Conservation (phyloP, 2,888 invertebrate genomes). For the Xanthorhoe designata region DNA sequence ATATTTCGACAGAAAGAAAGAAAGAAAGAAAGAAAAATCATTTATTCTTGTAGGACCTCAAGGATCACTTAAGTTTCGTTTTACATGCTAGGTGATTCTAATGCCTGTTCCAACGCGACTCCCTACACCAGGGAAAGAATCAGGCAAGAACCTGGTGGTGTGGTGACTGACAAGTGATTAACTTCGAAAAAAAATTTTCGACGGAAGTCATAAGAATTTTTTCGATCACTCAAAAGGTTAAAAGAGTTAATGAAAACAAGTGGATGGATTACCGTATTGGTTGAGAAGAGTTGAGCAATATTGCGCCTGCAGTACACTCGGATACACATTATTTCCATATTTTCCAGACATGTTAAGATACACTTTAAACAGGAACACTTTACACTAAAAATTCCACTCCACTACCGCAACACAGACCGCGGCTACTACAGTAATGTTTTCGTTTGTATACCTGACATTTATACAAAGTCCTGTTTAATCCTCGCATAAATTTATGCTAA, state of each 20-base stretch:
- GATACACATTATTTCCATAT: constrained; percentile 6
- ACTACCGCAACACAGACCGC: constrained; percentile 2
- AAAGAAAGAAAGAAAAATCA: no score
- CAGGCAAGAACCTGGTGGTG: no score
- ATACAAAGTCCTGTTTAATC: constrained; percentile 15
- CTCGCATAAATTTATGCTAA: constrained; percentile 4
- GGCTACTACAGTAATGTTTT: background rate
- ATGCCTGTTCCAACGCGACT: no score
- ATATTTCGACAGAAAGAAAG: no score
- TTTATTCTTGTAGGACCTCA: no score
- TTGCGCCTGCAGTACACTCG: constrained; percentile 16
- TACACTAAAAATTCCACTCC: background rate
- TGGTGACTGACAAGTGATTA: no score
- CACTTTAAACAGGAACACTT: constrained; percentile 2
- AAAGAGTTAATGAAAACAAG: background rate
- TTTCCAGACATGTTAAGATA: constrained; percentile 13
- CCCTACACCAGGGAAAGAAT: no score
- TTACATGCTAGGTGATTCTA: no score
- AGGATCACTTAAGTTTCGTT: no score
- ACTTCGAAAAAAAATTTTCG: no score
- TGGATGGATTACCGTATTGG: constrained; percentile 17
- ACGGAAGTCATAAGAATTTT: no score
- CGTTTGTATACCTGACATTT: constrained; percentile 9
- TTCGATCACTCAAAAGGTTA: no score
- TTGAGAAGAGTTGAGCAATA: constrained; percentile 14